Evolutionary conservation across 2,888 invertebrate genomes (phyloP), one percentile per base, ranked within the genome.

Genomic region (Mactromeris polynyma): DNA sequence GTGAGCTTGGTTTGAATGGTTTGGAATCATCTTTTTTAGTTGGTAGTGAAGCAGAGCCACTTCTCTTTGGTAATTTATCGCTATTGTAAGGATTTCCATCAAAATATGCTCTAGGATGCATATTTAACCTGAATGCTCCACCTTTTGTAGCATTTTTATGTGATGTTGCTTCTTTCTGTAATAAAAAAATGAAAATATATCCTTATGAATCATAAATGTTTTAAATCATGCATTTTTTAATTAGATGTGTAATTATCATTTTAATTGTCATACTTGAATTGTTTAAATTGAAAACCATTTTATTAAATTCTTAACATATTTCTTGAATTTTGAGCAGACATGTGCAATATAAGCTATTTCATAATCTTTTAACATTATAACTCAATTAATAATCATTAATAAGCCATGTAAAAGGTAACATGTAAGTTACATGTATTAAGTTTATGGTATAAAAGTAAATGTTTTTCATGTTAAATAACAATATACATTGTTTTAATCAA

Each of bases 1-100:
- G 96, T 81, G 95, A 95, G 85, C 96, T 96, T 36, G 96, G 96
- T 93, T 95, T 96, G 93, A 97, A 97, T 86, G 96, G 96, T 89
- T 96, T 96, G 11, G 94, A 84, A 85, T 95, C 95, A 78, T 93
- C 90, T 83, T 92, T 93, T 87, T 93, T 94, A 17, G 91, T 82
- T 21, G 91, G 84, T 73, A 93, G 51, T 26, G 88, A 89, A 26
- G 94, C 92, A 73, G 94, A 93, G 9, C 92, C 89, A 38, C 92
- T 90, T 64, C 93, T 87, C 85, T 94, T 94, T 17, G 94, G 93
- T 46, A 95, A 86, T 89, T 94, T 95, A 86, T 96, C 96, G 26
- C 94, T 92, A 26, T 91, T 85, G 92, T 95, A 97, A 9, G 96
- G 96, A 91, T 96, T 97, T 64, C 89, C 89, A 93, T 96, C 96